Evolutionary conservation across 2,797 vertebrate genomes (phyloP).

Genomic region (Dendrocincla tyrannina): DNA sequence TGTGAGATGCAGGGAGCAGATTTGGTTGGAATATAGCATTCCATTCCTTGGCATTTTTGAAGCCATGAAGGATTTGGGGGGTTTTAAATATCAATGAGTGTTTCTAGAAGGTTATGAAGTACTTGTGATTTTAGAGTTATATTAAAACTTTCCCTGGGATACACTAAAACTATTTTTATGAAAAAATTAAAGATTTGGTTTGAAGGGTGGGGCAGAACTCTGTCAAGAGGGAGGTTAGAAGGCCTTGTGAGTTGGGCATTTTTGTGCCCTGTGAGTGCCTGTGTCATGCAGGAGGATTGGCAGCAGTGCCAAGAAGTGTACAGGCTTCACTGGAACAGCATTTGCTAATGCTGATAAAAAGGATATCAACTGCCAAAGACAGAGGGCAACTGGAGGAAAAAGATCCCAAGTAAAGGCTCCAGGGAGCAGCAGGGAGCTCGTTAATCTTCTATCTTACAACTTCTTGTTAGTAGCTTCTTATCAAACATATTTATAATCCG

Average conservation of each 20-base stretch:
- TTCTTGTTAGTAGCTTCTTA: neutral
- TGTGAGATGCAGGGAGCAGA: slow-evolving; percentile 46
- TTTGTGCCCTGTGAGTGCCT: neutral
- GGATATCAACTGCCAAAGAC: neutral
- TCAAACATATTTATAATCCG: neutral
- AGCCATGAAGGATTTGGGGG: slow-evolving; percentile 26
- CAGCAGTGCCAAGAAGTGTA: neutral
- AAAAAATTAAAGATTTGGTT: neutral
- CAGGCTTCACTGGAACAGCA: neutral
- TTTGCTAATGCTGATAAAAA: rapidly evolving
- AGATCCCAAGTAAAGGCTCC: neutral
- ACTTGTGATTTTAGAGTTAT: neutral
- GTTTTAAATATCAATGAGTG: slow-evolving; percentile 53
- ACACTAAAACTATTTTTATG: neutral
- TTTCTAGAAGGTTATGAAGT: slow-evolving; percentile 54
- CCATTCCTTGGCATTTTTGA: slow-evolving; percentile 51
- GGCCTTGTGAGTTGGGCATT: neutral
- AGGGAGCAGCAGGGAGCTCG: neutral
- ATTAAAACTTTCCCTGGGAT: neutral
- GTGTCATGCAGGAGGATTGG: neutral
- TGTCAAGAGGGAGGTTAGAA: neutral
- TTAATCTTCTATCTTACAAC: neutral
- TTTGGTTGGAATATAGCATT: slow-evolving; percentile 49
- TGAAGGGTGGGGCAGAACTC: no score
- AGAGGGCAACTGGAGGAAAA: neutral